phyloP scores from a whole-genome alignment of 1,140 invertebrate genomes.

The Pseudoatta argentina region DNA sequence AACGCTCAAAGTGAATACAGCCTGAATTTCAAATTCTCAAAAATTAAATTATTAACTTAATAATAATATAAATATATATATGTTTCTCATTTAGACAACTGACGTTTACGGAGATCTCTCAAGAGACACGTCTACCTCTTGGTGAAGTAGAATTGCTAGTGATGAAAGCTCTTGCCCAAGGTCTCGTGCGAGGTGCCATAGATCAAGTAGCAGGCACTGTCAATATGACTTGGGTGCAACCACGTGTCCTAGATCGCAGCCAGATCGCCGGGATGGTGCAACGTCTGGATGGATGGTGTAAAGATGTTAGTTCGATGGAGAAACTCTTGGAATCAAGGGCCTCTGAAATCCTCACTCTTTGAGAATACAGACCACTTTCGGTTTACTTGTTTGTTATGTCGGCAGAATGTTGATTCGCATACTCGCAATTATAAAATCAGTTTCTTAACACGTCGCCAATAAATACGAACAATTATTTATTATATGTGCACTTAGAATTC shows the following conservation, averaged over 20 bases:
- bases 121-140: slow-evolving; percentile 92
- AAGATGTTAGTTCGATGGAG: slow-evolving; percentile 94
- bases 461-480: slow-evolving; percentile 51
- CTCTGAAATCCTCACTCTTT: slow-evolving; percentile 93
- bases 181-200: slow-evolving; percentile 97
- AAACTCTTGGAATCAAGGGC: slow-evolving; percentile 93
- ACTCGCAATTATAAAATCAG: slow-evolving; percentile 26
- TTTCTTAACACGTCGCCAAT: slow-evolving; percentile 30
- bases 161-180: slow-evolving; percentile 99
- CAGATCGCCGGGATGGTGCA: slow-evolving; percentile 93
- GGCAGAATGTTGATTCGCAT: not conserved
- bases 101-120: slow-evolving; percentile 96
- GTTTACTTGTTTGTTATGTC: slow-evolving; percentile 25
- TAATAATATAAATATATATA: too few relatives aligned
- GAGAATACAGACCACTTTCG: slow-evolving; percentile 73
- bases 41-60: too few relatives aligned
- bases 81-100: slow-evolving; percentile 88
- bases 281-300: slow-evolving; percentile 93
- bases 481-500: not conserved
- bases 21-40: too few relatives aligned
- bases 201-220: slow-evolving; percentile 95
- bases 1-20: too few relatives aligned
- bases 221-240: slow-evolving; percentile 94
- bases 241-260: slow-evolving; percentile 93
- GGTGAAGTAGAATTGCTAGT: slow-evolving; percentile 97